These are phyloP conservation scores for Macrosoma leucophasiata DNA, from an alignment of 2,888 invertebrate species.

Conservation along the genomic window DNA sequence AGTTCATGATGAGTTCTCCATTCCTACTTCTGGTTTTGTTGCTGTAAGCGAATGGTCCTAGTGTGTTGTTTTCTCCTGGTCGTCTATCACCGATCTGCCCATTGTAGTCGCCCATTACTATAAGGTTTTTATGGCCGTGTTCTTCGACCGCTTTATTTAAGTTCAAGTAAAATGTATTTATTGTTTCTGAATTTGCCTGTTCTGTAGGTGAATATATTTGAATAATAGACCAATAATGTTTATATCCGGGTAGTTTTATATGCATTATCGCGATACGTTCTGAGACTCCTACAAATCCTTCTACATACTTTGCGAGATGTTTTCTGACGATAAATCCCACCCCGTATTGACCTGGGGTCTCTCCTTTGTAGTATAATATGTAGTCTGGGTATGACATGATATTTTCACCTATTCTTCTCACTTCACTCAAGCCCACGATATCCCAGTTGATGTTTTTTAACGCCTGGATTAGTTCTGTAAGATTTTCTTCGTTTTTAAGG, in stretches of 20 bases:
- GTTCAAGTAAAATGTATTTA: conserved; percentile 12
- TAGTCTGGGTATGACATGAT: too few species aligned
- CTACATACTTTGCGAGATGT: conserved; percentile 6
- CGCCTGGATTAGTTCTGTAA: conserved; percentile 18
- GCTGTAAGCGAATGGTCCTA: conserved; percentile 11
- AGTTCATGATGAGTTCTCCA: conserved; percentile 13
- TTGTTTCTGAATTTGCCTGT: conserved; percentile 9
- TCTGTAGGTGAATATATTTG: too few species aligned
- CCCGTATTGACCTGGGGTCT: too few species aligned
- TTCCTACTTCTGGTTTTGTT: conserved; percentile 18
- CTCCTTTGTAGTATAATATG: conserved; percentile 24
- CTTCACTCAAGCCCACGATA: conserved; percentile 17
- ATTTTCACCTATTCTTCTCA: too few species aligned
- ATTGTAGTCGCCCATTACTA: conserved; percentile 15
- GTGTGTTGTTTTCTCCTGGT: conserved; percentile 10
- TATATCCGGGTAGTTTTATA: conserved; percentile 8
- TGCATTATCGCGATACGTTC: conserved; percentile 9
- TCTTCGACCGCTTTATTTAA: conserved; percentile 12
- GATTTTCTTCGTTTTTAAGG: conserved; percentile 20
- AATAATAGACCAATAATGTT: conserved; percentile 8
- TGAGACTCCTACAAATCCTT: conserved; percentile 8
- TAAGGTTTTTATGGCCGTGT: conserved; percentile 12
- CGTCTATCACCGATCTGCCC: conserved; percentile 16
- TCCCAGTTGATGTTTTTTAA: conserved; percentile 17
- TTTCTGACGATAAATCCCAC: conserved; percentile 24